Base-by-base conservation (phyloP, 1,140 invertebrate genomes). In the Drosophila nannoptera region DNA sequence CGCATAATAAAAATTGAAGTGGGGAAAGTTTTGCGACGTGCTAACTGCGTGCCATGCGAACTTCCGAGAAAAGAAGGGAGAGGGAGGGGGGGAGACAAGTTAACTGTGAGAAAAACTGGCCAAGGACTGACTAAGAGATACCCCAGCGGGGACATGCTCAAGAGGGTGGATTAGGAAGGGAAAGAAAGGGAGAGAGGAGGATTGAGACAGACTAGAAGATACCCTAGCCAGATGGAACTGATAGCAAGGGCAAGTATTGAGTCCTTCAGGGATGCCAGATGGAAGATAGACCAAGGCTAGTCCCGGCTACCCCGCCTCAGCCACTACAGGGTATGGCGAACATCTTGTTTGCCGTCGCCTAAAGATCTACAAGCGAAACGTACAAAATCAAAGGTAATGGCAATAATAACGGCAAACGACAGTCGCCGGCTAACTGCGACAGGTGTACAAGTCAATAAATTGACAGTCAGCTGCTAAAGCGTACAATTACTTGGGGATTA, bases 1-100 rank as follows among this genome's bases (percentile, higher is more conserved):
- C 81, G 73, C 80, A 86, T 83, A 86, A 83, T 83, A 83, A 83
- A 83, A 83, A 83, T 83, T 84, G 80, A 83, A 77, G 73, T 65
- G 53, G 45, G 40, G 54, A 43, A 83, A 84, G 72, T 62, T 83
- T 84, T 84, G 80, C 64, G 80, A 82, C 78, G 78, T 83, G 78
- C 63, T 78, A 83, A 84, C 80, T 84, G 74, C 73, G 71, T 84
- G 60, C 65, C 58, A 31, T 55, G 64, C 49, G n/a, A 73, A 73
- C 69, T 56, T 69, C 71, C 16, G 55, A 70, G 61, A 31, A 50
- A 56, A 35, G 35, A 55, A 53, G 49, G 63, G 29, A 46, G 29
- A 40, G 6, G 22, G 42, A 49, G 32, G 16, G 16, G 8, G 40
- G 8, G n/a, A 58, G 11, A 40, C 29, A 7, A 33, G 32, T 7